These are phyloP conservation scores for Dasypus novemcinctus DNA, from an alignment of 2,113 vertebrate species.

Conservation along the genomic window DNA sequence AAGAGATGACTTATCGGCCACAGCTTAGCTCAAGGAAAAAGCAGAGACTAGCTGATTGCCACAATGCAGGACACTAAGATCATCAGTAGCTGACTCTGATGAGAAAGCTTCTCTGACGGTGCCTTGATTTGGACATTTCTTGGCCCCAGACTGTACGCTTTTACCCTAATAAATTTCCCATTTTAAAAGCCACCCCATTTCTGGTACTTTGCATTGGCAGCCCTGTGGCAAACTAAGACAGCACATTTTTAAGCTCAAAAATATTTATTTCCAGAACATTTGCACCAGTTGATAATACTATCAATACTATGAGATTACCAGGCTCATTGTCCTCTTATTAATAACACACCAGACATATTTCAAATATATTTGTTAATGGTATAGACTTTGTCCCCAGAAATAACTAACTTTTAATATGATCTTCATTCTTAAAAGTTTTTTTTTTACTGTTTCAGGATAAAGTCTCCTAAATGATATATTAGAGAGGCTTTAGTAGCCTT, in stretches of 20 bases:
- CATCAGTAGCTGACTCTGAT: no score
- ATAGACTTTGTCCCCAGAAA: neutral
- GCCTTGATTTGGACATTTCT: no score
- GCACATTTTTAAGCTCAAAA: neutral
- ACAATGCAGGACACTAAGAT: no score
- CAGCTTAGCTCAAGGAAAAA: no score
- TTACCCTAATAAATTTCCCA: no score
- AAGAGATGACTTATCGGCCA: no score
- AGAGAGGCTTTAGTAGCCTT: neutral
- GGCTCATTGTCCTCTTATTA: neutral
- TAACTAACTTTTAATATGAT: neutral
- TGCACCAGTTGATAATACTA: neutral
- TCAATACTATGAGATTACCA: neutral
- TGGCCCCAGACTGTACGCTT: no score
- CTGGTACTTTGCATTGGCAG: no score
- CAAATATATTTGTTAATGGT: neutral
- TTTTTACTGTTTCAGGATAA: constrained; percentile 36
- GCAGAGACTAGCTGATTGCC: no score
- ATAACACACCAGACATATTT: neutral
- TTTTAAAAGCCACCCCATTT: no score
- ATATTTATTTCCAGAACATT: neutral
- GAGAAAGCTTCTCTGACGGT: no score
- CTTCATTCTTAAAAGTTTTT: neutral
- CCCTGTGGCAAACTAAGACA: no score
- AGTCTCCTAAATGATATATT: neutral